phyloP scores from a whole-genome alignment of 2,797 vertebrate species.

The Coccyzus lansbergi region DNA sequence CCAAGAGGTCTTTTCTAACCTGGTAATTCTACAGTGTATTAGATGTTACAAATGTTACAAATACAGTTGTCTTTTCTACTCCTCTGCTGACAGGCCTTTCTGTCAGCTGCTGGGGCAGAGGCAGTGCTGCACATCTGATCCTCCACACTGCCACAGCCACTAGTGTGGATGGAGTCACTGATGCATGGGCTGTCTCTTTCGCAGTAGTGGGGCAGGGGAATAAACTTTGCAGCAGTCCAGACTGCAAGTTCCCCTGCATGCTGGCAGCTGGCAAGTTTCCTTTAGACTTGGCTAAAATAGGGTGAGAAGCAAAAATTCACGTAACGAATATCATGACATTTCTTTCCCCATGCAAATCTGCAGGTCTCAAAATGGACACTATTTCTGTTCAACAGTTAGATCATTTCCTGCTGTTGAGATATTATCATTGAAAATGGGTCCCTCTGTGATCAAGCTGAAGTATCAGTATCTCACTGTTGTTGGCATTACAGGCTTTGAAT shows the following conservation, averaged over 20 bases:
- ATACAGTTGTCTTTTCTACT: background rate
- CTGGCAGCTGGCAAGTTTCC: constrained; percentile 1
- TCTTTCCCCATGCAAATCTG: constrained; percentile 21
- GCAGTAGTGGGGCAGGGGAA: fast-evolving
- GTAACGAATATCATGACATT: constrained; percentile 36
- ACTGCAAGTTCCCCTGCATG: background rate
- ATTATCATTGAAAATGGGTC: background rate
- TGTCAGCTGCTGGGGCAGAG: background rate
- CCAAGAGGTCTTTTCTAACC: too few relatives aligned
- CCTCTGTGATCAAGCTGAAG: background rate
- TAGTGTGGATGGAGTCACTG: background rate
- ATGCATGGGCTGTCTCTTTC: background rate
- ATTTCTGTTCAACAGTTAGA: background rate
- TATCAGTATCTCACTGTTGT: background rate
- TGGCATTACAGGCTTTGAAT: background rate
- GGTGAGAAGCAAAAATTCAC: background rate
- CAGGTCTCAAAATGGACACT: constrained; percentile 9
- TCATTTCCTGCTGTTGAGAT: background rate
- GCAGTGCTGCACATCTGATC: fast-evolving
- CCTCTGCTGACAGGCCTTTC: background rate
- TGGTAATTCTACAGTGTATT: too few relatives aligned
- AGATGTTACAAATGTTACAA: background rate
- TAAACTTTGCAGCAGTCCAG: background rate
- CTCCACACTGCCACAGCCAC: fast-evolving
- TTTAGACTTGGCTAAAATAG: constrained; percentile 10